phyloP scores from a whole-genome alignment of 2,113 vertebrate genomes.

The Dicentrarchus labrax region DNA sequence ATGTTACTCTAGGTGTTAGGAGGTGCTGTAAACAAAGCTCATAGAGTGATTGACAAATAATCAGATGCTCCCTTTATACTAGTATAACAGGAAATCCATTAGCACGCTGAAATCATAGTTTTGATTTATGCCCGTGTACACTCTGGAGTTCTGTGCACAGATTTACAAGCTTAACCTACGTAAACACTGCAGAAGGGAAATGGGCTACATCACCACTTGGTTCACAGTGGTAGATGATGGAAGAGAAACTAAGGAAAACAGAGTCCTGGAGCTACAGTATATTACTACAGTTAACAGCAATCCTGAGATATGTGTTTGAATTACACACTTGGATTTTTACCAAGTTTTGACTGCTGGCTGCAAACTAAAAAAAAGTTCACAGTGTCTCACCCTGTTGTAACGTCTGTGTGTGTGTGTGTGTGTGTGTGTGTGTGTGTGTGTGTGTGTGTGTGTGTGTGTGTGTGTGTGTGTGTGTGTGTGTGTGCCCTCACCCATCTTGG shows the following conservation, averaged over 20 bases:
- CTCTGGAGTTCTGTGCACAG: conserved; percentile 5
- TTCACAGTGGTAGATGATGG: conserved; percentile 26
- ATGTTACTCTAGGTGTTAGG: not conserved
- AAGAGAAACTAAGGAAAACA: conserved; percentile 37
- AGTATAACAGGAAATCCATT: conserved; percentile 30
- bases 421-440: conserved; percentile 30
- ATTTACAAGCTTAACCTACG: conserved; percentile 17
- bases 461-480: conserved; percentile 28
- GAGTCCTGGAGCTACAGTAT: conserved; percentile 34
- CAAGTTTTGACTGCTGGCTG: conserved; percentile 49
- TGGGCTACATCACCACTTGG: conserved; percentile 27
- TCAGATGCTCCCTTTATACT: conserved; percentile 8
- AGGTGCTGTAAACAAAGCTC: conserved; percentile 1
- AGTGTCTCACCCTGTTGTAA: conserved; percentile 23
- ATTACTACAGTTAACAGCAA: conserved; percentile 28
- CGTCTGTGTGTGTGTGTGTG: conserved; percentile 24
- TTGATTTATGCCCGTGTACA: conserved; percentile 22
- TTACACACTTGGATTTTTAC: conserved; percentile 52
- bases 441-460: conserved; percentile 27
- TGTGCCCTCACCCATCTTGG: conserved; percentile 91
- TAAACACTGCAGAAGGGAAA: conserved; percentile 39
- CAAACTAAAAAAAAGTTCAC: conserved; percentile 45
- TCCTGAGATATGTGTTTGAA: conserved; percentile 54
- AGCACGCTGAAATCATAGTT: conserved; percentile 9
- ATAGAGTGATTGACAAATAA: conserved; percentile 16